A percentile compares a stretch with the other conserved stretches of the same genome.
phyloP scores from a whole-genome alignment of 2,888 invertebrate species.

The Petrolisthes manimaculis region DNA sequence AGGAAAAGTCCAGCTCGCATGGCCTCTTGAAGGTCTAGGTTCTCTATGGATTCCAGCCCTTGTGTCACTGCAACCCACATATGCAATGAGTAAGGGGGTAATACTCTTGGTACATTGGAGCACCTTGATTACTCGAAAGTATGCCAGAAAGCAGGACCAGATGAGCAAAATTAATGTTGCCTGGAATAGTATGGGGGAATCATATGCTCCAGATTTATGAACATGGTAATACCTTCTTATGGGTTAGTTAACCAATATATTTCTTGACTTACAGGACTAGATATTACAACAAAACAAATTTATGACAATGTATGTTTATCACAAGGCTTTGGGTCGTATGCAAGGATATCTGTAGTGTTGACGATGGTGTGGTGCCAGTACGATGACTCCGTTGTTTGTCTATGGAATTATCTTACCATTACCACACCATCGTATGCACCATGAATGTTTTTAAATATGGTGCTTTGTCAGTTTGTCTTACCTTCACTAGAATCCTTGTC shows the following conservation, averaged over 20 bases:
- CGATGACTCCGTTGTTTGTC: too few relatives aligned
- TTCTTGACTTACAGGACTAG: neutral
- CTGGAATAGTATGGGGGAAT: too few relatives aligned
- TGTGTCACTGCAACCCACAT: slow-evolving; percentile 35
- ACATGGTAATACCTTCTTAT: neutral
- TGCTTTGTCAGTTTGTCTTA: neutral
- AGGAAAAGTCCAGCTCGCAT: slow-evolving; percentile 84
- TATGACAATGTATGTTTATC: neutral
- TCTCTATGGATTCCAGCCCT: slow-evolving; percentile 66
- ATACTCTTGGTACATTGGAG: too few relatives aligned
- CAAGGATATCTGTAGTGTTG: neutral
- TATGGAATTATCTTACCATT: too few relatives aligned
- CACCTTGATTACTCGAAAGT: too few relatives aligned
- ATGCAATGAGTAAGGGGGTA: neutral
- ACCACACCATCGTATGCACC: too few relatives aligned
- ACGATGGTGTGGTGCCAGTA: neutral
- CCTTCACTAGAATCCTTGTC: slow-evolving; percentile 31
- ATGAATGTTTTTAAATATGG: too few relatives aligned
- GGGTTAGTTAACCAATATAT: neutral
- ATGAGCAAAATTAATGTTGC: too few relatives aligned
- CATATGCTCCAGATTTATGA: too few relatives aligned
- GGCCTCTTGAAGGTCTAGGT: slow-evolving; percentile 76
- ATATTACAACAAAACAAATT: neutral
- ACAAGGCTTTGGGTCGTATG: neutral
- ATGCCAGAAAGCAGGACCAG: too few relatives aligned